Evolutionary conservation across 2,888 invertebrate genomes (phyloP), one percentile per base, ranked within the genome.

Genomic region (Eristalis intricaria): DNA sequence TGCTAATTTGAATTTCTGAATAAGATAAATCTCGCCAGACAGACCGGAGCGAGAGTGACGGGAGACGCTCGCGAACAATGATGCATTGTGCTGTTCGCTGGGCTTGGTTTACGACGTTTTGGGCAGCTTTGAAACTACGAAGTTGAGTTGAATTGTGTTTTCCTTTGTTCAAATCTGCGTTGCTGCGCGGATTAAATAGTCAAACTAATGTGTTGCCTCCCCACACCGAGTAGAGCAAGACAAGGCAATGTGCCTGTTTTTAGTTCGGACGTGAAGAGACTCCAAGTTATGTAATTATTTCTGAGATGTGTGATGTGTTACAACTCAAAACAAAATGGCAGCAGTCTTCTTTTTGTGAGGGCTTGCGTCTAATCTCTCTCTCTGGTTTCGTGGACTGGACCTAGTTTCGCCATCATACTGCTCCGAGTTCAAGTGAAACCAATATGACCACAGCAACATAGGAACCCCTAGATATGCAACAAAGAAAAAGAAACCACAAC

Each of bases 1-100:
- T 70, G 69, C 75, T 81, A 75, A 81, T 81, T 75, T 75, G 70
- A 81, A 81, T 75, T 81, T 81, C 69, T 81, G 69, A 81, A 69
- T 81, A 81, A 81, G 75, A 81, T 81, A 75, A 64, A 75, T 70
- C 58, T 69, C 64, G 56, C 29, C 65, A 32, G 32, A 32, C 32
- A 32, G 32, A 4, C 7, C 32, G 32, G 32, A 32, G 32, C 32
- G 10, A 32, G 32, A 32, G 8, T 32, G 32, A 32, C 32, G 32
- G 32, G 32, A 68, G 10, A 56, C 19, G 13, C 22, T 32, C 32
- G 26, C 43, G 73, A 61, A 71, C 61, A 71, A 71, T 71, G 71
- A 71, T 40, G 43, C 60, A 60, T 70, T 70, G 38, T 60, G 32
- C 56, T 56, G 32, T 4, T 56, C 19, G 50, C 19, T 38, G 38